These are phyloP conservation scores for Apeltes quadracus DNA, from an alignment of 2,113 vertebrate species.

Conservation along the genomic window DNA sequence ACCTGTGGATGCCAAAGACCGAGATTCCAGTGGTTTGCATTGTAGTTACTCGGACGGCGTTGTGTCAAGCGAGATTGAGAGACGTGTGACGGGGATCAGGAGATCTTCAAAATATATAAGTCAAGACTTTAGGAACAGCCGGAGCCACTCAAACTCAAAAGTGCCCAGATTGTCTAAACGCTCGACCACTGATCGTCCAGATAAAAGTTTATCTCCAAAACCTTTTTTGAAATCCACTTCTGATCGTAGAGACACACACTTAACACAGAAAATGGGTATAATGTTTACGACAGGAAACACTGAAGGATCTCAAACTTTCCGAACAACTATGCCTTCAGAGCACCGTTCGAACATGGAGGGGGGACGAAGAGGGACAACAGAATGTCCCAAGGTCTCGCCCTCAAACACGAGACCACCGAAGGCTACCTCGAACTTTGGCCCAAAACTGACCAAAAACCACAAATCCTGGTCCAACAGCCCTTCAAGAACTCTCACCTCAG, in stretches of 20 bases:
- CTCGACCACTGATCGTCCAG: background rate
- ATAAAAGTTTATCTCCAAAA: conserved; percentile 6
- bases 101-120: conserved; percentile 8
- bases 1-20: background rate
- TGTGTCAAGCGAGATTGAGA: background rate
- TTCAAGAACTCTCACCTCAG: conserved; percentile 2
- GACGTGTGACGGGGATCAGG: background rate
- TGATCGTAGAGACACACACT: background rate
- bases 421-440: conserved; percentile 1
- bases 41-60: background rate
- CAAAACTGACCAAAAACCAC: background rate
- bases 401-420: background rate
- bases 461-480: background rate
- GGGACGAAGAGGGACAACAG: conserved; percentile 3
- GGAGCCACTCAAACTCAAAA: conserved; percentile 22
- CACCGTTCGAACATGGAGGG: background rate
- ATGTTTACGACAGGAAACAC: background rate
- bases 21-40: background rate
- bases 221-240: background rate
- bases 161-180: conserved; percentile 9
- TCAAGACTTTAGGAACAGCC: conserved; percentile 10
- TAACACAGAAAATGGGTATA: background rate
- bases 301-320: background rate
- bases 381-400: background rate
- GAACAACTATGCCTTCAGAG: background rate